Evolutionary conservation across 1,140 invertebrate genomes (phyloP), one percentile per base, ranked within the genome.

Genomic region (Bombus superbus): DNA sequence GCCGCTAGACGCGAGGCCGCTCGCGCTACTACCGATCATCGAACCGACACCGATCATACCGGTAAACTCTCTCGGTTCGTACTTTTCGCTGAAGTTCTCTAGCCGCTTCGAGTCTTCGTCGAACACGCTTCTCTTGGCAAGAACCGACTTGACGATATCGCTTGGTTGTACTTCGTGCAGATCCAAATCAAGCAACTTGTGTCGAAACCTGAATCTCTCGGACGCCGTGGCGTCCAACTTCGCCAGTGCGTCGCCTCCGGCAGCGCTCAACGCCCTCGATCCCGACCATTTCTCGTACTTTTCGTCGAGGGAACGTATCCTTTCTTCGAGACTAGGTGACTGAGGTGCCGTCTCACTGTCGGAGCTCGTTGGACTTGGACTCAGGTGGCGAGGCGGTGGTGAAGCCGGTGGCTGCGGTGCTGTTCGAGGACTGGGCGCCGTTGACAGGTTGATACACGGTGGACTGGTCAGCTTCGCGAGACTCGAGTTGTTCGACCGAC

Each of bases 61-160:
- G 47, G 94, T 96, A 89, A 96, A 97, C 81, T 96, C 96, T 81
- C 96, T 96, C 47, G 97, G 97, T 94, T 98, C 98, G 92, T 98
- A 98, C 94, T 98, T 98, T 90, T 98, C 97, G 91, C 97, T 96
- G 89, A 98, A 97, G 91, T 98, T 98, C 94, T 99, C 98, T 35
- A 99, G 95, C 18, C 99, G 96, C 93, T 99, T 98, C 25, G 97
- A 97, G 93, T 99, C 99, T 94, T 99, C 98, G 93, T 99, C 99
- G 94, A 99, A 99, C 22, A 99, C 98, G 77, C 98, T 99, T 75
- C 97, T 97, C 92, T 98, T 98, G 13, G 98, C 98, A 85, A 99
- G 95, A 74, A 99, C 96, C 25, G 98, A 98, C 92, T 98, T 98
- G 9, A 99, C 97, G 86, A 99, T 99, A 88, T 99, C 98, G 3